Conservation (phyloP, 1,140 invertebrate species). For the Drosophila saltans region DNA sequence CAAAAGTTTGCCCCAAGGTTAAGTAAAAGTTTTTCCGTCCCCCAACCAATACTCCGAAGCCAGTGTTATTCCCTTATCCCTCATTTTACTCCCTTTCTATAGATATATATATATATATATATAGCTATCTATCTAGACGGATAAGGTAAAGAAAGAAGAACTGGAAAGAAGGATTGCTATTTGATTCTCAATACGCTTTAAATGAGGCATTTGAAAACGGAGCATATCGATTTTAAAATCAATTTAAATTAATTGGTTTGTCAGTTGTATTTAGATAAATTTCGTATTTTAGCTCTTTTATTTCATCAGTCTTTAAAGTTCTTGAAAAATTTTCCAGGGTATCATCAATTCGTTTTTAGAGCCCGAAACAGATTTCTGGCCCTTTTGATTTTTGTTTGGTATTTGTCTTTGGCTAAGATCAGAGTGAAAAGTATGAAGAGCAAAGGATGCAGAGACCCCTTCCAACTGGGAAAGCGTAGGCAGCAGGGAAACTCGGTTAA, state of each 20-base stretch:
- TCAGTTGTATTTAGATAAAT: no score
- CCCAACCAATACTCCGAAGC: neutral
- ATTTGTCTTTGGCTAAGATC: constrained; percentile 58
- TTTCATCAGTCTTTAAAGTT: neutral
- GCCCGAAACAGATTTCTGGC: neutral
- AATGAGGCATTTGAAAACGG: neutral
- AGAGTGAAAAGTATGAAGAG: constrained; percentile 29
- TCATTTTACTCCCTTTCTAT: neutral
- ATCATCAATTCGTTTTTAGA: neutral
- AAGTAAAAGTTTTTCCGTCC: constrained; percentile 48
- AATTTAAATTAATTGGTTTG: no score
- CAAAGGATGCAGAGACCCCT: constrained; percentile 29
- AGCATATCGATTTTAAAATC: neutral
- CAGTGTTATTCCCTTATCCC: neutral
- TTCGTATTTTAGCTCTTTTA: no score
- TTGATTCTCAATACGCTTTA: constrained; percentile 32
- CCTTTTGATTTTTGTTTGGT: constrained; percentile 16
- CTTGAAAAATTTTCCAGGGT: neutral
- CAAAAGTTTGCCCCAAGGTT: constrained; percentile 67
- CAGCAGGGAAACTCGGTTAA: constrained; percentile 56
- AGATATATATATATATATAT: neutral
- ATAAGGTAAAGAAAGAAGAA: constrained; percentile 25
- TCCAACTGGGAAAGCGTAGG: constrained; percentile 29
- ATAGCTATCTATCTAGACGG: constrained; percentile 21
- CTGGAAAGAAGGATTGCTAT: constrained; percentile 53